Evolutionary conservation across 2,113 vertebrate genomes (phyloP).

Genomic region (Phalacrocorax carbo): DNA sequence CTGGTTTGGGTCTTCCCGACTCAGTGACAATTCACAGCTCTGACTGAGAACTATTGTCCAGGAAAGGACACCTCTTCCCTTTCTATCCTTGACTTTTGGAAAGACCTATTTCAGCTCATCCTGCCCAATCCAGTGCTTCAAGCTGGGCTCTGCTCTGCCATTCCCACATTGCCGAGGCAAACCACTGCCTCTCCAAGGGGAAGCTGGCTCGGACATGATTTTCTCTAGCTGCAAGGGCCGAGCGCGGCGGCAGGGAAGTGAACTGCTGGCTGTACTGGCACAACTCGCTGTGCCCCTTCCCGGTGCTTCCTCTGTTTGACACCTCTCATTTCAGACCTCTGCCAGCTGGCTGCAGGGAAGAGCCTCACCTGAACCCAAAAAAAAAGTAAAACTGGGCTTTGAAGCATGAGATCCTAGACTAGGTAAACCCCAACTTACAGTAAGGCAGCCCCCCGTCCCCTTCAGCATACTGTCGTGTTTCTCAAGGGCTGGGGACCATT

Average conservation of each 20-base stretch:
- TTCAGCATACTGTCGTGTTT: neutral
- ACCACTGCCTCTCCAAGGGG: neutral
- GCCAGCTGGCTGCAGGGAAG: neutral
- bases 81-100: neutral
- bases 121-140: neutral
- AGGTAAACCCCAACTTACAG: neutral
- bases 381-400: neutral
- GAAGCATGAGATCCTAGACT: neutral
- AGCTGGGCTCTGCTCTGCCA: neutral
- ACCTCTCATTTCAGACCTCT: neutral
- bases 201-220: rapidly evolving
- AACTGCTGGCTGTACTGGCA: neutral
- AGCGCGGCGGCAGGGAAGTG: rapidly evolving
- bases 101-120: neutral
- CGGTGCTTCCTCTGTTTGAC: neutral
- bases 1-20: neutral
- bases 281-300: rapidly evolving
- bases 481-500: conserved; percentile 10
- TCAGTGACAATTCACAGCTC: neutral
- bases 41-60: rapidly evolving
- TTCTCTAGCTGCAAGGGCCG: neutral
- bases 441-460: neutral
- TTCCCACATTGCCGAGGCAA: neutral
- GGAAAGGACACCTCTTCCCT: neutral
- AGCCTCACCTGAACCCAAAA: neutral